Base-by-base conservation (phyloP, 2,888 invertebrate genomes). In the Anoncus sp. region DNA sequence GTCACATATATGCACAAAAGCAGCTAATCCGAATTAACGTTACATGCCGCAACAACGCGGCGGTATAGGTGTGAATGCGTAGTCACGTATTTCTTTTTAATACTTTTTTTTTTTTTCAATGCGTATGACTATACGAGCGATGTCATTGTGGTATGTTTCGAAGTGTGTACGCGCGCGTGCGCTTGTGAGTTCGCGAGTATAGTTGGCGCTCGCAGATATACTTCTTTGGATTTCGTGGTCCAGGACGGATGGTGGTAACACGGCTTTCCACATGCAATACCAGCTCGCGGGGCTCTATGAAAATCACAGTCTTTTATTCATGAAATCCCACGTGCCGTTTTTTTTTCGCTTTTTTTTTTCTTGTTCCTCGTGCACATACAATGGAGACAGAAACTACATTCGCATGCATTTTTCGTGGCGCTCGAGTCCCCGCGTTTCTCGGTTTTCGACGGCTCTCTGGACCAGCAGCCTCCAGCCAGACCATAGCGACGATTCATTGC, bases 231-330 rank as follows among this genome's bases (percentile, higher is more conserved):
- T 70, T 51, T 63, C 59, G 49, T 38, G 69, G 62, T 60, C 43
- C 38, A 18, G 47, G 63, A 51, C 70, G 51, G 59, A 65, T 16
- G 49, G 63, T 35, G 59, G 70, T 59, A 70, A 72, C 70, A 40
- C 57, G 70, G 57, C 70, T 75, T 70, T 65, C 65, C 70, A 7
- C 31, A 70, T 75, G 75, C 75, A 70, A 47, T 45, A 57, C 40
- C 47, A 24, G 53, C 16, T 40, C 31, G 57, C 60, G 45, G 62
- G 43, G 63, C 57, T 63, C 70, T 70, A 75, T 75, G 75, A 75
- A 75, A 75, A 75, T 75, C 75, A 75, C 75, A 75, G 70, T 75
- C 75, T 75, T 75, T 75, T 75, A 75, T 75, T 75, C 75, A 75
- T 75, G 75, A 75, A 75, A 75, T 75, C 75, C 75, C 51, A 70